Conservation (phyloP, 2,113 vertebrate genomes). For the Arothron firmamentum region DNA sequence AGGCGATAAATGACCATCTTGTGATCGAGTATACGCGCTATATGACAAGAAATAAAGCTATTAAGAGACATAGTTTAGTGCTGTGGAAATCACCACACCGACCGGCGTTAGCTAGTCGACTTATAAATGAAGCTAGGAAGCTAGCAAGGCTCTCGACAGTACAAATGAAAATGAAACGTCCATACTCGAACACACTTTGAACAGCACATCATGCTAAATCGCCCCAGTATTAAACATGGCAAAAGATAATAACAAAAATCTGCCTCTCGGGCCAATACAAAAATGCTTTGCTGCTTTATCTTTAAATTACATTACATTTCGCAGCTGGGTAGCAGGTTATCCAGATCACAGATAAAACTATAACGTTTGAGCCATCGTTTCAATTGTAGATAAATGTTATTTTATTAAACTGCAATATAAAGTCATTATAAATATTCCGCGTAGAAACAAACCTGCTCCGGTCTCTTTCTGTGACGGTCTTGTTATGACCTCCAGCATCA, state of each 20-base stretch:
- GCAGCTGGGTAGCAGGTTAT: conserved; percentile 6
- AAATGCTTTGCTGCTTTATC: neutral
- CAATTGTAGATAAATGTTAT: too few relatives aligned
- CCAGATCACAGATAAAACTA: too few relatives aligned
- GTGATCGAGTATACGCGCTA: too few relatives aligned
- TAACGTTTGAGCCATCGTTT: too few relatives aligned
- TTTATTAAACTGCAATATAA: too few relatives aligned
- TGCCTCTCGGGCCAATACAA: conserved; percentile 4
- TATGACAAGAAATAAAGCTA: too few relatives aligned
- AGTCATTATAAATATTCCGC: too few relatives aligned
- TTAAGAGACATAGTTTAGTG: too few relatives aligned
- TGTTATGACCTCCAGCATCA: conserved; percentile 68
- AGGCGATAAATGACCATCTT: too few relatives aligned
- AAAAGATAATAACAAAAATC: too few relatives aligned
- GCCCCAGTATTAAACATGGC: too few relatives aligned
- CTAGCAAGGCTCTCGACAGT: conserved; percentile 3
- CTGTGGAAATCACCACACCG: neutral
- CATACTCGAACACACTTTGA: neutral
- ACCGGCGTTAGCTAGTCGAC: neutral
- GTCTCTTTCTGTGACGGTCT: conserved; percentile 26
- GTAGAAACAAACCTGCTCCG: conserved; percentile 33
- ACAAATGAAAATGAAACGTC: neutral
- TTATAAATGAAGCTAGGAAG: conserved; percentile 13
- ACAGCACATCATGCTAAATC: neutral
- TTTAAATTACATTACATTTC: too few relatives aligned